These are phyloP conservation scores for Lonchura striata DNA, from an alignment of 2,113 vertebrate genomes.

Conservation along the genomic window DNA sequence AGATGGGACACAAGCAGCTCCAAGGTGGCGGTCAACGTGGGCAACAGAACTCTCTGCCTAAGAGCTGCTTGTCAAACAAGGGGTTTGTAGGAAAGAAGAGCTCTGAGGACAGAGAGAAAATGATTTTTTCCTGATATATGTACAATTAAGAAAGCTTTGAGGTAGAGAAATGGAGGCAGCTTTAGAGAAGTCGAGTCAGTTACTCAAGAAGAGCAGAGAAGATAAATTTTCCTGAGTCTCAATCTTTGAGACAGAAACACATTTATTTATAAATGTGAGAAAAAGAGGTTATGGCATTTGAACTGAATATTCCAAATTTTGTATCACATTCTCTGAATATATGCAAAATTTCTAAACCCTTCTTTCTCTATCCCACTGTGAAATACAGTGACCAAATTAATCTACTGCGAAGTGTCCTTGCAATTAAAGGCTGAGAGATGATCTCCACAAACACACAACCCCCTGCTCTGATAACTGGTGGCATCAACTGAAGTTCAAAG, in stretches of 20 bases:
- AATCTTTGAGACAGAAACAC: neutral
- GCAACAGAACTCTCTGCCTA: neutral
- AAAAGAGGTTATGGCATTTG: neutral
- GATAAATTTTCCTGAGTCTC: neutral
- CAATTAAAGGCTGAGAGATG: neutral
- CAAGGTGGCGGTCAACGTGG: neutral
- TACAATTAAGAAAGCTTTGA: neutral
- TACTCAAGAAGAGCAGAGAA: neutral
- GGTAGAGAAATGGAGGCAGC: neutral
- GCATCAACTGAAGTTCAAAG: neutral
- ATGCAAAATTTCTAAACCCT: neutral
- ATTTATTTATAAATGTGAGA: neutral
- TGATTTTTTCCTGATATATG: neutral
- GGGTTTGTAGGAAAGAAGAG: neutral
- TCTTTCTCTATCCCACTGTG: neutral
- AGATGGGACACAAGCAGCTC: slow-evolving; percentile 29
- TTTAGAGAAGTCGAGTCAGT: neutral
- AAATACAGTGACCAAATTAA: neutral
- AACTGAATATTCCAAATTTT: neutral
- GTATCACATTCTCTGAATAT: neutral
- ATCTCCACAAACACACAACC: neutral
- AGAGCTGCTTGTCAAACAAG: neutral
- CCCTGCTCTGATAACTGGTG: neutral
- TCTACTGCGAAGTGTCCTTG: neutral
- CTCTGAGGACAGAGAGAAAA: neutral